Conservation (phyloP, 2,113 vertebrate genomes). For the Progne subis region DNA sequence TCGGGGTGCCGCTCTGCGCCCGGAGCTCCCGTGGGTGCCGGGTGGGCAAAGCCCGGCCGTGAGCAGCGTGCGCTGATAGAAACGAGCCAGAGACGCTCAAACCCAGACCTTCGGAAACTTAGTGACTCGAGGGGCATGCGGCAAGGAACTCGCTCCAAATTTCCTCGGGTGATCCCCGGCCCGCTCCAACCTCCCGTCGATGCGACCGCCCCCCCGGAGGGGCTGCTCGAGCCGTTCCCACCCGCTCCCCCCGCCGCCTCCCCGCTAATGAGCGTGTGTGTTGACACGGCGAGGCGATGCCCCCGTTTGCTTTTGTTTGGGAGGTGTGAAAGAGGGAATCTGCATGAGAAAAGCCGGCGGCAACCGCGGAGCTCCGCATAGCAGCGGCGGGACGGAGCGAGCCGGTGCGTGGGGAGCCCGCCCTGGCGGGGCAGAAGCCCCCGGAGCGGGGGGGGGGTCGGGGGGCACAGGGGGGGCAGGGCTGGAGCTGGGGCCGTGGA, state of each 20-base stretch:
- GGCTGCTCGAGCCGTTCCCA: conserved; percentile 6
- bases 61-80: not conserved
- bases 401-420: conserved; percentile 20
- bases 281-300: conserved; percentile 78
- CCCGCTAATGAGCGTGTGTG: conserved; percentile 77
- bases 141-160: conserved; percentile 14
- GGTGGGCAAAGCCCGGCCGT: not conserved
- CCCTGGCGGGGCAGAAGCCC: not conserved
- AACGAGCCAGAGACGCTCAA: not conserved
- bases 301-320: conserved; percentile 84
- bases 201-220: conserved; percentile 13
- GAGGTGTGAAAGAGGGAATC: conserved; percentile 80
- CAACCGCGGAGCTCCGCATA: not conserved
- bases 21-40: not conserved
- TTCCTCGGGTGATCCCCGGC: conserved; percentile 6
- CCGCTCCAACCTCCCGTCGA: not conserved
- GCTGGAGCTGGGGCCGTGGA: not conserved
- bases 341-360: conserved; percentile 69
- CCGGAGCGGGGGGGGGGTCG: not conserved
- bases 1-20: not conserved
- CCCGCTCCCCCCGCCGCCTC: not conserved
- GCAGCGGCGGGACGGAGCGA: conserved; percentile 6
- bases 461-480: not conserved
- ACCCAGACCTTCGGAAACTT: not conserved
- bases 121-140: not conserved